phyloP scores from a whole-genome alignment of 2,888 invertebrate species.

The Himalopsyche anomala region DNA sequence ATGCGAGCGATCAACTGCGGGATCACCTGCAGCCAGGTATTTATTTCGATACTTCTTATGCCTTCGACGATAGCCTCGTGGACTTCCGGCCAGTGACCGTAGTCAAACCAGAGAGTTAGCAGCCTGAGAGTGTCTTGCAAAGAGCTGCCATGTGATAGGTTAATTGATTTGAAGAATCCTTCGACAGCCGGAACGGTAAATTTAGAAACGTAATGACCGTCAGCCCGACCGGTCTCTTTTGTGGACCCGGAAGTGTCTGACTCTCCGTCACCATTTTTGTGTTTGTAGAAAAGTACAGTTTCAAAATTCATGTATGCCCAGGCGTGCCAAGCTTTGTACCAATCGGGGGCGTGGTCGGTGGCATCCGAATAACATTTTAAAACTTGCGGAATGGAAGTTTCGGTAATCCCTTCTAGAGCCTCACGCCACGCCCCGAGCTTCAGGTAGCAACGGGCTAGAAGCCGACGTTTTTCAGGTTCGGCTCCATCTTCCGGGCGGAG shows the following conservation, averaged over 20 bases:
- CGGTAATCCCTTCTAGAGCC: conserved; percentile 87
- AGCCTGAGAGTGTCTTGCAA: conserved; percentile 97
- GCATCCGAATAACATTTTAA: conserved; percentile 89
- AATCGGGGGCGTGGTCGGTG: conserved; percentile 88
- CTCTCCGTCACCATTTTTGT: conserved; percentile 70
- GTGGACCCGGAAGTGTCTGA: conserved; percentile 68
- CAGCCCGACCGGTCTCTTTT: conserved; percentile 66
- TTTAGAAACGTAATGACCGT: conserved; percentile 80
- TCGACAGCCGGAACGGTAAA: conserved; percentile 96
- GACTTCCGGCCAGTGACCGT: conserved; percentile 95
- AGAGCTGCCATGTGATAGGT: conserved; percentile 93
- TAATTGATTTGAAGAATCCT: conserved; percentile 97
- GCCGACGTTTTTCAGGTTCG: conserved; percentile 75
- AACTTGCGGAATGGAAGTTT: conserved; percentile 85
- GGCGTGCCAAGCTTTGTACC: conserved; percentile 99
- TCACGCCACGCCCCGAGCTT: conserved; percentile 98
- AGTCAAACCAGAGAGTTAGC: conserved; percentile 98
- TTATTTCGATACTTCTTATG: conserved; percentile 94
- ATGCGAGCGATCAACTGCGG: conserved; percentile 99
- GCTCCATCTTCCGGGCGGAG: conserved; percentile 77
- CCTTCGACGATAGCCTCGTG: conserved; percentile 96
- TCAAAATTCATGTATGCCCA: conserved; percentile 99
- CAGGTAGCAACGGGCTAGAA: conserved; percentile 90
- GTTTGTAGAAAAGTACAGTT: conserved; percentile 84
- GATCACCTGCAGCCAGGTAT: conserved; percentile 99